Evolutionary conservation across 1,140 invertebrate genomes (phyloP), one percentile per base, ranked within the genome.

Genomic region (Pteromalus puparum): DNA sequence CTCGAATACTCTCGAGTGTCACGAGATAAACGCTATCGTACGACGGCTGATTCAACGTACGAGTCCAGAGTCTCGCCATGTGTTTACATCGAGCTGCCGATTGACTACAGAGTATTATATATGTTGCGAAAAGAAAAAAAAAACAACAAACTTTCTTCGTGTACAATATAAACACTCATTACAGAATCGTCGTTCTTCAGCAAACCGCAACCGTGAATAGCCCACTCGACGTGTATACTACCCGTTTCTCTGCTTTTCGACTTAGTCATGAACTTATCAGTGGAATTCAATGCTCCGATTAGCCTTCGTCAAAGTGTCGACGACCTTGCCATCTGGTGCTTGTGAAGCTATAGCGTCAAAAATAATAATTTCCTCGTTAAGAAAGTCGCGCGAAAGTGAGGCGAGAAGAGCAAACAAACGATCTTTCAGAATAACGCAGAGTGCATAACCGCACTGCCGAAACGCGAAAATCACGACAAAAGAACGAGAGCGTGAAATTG

Each of bases 21-120:
- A 84, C 53, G 61, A 84, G 78, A 81, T 81, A 81, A 84, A 68
- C 77, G 53, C 70, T 84, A 81, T 84, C 77, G 70, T 42, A 34
- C 30, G 65, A 67, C 83, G 76, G 61, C 48, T 81, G 79, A 68
- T 46, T 26, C 18, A 24, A 67, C 65, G 9, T 2, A 2, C 10
- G 21, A 75, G 24, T 75, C 42, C 53, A 61, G 13, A 38, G 9
- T 76, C 61, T 74, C 34, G 73, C 72, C 30, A 34, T 65, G 68
- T 84, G 28, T 84, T 79, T 80, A 79, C 34, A 30, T 46, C 24
- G 34, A 13, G 5, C 46, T 26, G 65, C 18, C 82, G 75, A 76
- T 48, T 73, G 38, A 38, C 67, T 78, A 42, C 9, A 70, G 53
- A 34, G 34, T 75, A 26, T 38, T 21, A 10, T 38, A 5, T 34